phyloP scores from a whole-genome alignment of 2,113 vertebrate species.

The Albula glossodonta region DNA sequence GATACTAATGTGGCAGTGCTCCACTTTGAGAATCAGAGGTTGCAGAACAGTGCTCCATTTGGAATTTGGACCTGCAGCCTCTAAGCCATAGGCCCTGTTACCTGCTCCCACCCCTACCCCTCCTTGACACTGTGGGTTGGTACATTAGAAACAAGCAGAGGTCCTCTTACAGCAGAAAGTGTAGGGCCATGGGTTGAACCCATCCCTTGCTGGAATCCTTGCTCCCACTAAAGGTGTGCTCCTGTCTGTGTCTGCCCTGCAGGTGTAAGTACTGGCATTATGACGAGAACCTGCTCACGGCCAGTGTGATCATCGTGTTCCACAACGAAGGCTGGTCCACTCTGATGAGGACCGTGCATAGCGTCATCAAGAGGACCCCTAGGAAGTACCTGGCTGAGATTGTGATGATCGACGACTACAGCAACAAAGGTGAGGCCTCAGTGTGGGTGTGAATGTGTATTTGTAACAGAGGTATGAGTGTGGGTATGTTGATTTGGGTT shows the following conservation, averaged over 20 bases:
- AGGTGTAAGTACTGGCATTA: conserved; percentile 94
- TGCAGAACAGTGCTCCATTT: too few relatives aligned
- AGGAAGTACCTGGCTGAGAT: conserved; percentile 88
- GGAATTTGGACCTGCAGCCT: too few relatives aligned
- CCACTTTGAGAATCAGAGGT: too few relatives aligned
- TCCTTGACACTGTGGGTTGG: too few relatives aligned
- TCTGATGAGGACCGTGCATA: conserved; percentile 91
- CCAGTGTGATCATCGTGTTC: conserved; percentile 95
- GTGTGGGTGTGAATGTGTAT: too few relatives aligned
- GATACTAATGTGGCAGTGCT: too few relatives aligned
- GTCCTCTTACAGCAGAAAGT: neutral
- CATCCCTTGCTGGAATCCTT: neutral
- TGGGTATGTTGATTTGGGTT: too few relatives aligned
- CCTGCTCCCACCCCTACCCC: too few relatives aligned
- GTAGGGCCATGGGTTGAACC: neutral
- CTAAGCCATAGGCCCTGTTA: too few relatives aligned
- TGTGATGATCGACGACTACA: conserved; percentile 96
- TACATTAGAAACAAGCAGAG: neutral
- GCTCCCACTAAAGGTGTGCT: neutral
- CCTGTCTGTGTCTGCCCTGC: neutral
- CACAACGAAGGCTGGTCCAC: conserved; percentile 99
- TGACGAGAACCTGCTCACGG: conserved; percentile 86
- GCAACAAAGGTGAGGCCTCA: conserved; percentile 85
- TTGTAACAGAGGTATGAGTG: too few relatives aligned
- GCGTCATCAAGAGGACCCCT: conserved; percentile 92